phyloP scores from a whole-genome alignment of 2,113 vertebrate species.

The Cinclus mexicanus region DNA sequence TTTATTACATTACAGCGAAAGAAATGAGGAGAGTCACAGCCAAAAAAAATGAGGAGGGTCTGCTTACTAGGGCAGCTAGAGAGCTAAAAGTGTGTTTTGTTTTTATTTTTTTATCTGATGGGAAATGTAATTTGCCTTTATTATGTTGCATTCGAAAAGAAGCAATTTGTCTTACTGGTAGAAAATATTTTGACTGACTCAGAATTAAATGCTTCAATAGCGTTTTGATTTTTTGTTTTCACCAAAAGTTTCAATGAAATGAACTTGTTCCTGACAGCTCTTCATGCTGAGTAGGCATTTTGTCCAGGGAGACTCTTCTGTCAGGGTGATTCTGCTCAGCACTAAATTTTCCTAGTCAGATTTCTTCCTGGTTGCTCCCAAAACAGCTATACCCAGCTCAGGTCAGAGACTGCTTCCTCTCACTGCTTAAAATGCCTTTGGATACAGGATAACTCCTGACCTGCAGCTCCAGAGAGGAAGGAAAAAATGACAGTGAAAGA shows the following conservation, averaged over 20 bases:
- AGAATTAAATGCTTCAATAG: neutral
- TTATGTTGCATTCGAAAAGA: neutral
- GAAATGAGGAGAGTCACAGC: neutral
- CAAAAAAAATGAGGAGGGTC: neutral
- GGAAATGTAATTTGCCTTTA: slow-evolving; percentile 20
- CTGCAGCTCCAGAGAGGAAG: neutral
- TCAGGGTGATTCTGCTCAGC: neutral
- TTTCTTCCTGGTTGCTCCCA: neutral
- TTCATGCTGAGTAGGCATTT: neutral
- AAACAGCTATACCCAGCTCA: neutral
- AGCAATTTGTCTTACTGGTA: neutral
- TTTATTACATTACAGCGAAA: neutral
- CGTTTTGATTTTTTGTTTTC: neutral
- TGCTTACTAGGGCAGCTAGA: neutral
- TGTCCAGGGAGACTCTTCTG: neutral
- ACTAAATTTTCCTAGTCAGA: neutral
- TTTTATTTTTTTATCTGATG: neutral
- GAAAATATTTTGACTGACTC: slow-evolving; percentile 28
- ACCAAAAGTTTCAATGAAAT: neutral
- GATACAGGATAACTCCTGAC: neutral
- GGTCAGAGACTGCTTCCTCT: neutral
- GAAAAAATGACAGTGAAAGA: neutral
- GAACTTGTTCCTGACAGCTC: neutral
- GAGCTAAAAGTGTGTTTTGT: neutral
- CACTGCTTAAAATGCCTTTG: neutral